These are phyloP conservation scores for Acropternis orthonyx DNA, from an alignment of 2,797 vertebrate species.

Conservation along the genomic window DNA sequence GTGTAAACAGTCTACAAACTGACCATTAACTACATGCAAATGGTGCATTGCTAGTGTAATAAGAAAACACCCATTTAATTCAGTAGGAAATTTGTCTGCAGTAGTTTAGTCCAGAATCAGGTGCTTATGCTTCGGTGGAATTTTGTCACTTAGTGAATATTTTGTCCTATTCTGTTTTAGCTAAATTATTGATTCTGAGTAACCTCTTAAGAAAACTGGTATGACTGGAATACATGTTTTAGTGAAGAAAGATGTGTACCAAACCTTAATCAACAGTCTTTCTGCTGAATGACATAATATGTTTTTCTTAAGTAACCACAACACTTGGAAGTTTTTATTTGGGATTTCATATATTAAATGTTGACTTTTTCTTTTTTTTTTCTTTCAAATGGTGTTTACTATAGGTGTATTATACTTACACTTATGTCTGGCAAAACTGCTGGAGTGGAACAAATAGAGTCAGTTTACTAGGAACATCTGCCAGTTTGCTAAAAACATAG, in stretches of 20 bases:
- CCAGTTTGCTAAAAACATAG: neutral
- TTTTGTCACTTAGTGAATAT: neutral
- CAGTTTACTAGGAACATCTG: neutral
- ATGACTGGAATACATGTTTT: neutral
- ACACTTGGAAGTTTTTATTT: neutral
- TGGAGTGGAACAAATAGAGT: neutral
- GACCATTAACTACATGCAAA: neutral
- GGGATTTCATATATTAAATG: neutral
- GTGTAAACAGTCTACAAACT: neutral
- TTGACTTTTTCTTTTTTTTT: neutral
- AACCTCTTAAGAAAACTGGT: neutral
- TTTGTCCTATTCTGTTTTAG: neutral
- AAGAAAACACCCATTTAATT: neutral
- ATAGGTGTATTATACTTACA: neutral
- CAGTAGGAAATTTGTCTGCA: neutral
- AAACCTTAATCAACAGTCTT: neutral
- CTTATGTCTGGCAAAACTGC: neutral
- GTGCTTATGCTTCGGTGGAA: neutral
- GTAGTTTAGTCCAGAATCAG: neutral
- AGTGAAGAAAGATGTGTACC: neutral
- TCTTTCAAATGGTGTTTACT: neutral
- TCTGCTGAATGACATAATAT: neutral
- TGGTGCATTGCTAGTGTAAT: neutral
- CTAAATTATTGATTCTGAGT: neutral
- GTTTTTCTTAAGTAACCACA: constrained; percentile 15